Conservation (phyloP, 2,797 vertebrate genomes). For the Myoxocephalus aenaeus region DNA sequence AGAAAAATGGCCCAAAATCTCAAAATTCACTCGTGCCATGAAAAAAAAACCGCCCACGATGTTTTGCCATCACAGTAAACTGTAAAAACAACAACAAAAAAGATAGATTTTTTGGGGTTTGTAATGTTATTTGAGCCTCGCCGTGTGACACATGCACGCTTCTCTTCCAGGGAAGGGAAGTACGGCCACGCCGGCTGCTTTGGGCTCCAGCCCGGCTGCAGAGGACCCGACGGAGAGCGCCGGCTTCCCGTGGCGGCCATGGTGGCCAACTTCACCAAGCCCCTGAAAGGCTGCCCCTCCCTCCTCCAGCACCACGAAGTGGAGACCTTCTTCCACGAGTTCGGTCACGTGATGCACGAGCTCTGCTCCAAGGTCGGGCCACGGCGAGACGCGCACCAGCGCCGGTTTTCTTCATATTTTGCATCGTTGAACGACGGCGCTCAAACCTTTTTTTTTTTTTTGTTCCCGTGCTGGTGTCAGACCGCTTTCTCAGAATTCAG, state of each 20-base stretch:
- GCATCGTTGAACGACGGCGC: not conserved
- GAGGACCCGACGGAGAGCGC: conserved; percentile 87
- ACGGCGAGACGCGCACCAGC: too few species aligned
- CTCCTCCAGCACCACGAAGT: conserved; percentile 94
- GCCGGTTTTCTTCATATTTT: not conserved
- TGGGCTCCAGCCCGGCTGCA: conserved; percentile 91
- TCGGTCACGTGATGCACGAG: conserved; percentile 97
- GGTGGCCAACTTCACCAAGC: conserved; percentile 92
- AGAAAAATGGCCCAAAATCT: too few species aligned
- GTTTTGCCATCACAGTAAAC: too few species aligned
- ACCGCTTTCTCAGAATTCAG: conserved; percentile 93
- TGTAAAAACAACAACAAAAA: too few species aligned
- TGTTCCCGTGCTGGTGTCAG: conserved; percentile 66
- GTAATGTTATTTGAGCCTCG: not conserved
- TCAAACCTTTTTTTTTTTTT: not conserved
- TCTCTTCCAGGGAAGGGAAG: conserved; percentile 89
- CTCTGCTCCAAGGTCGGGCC: conserved; percentile 92
- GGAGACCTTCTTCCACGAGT: conserved; percentile 97
- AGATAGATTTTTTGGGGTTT: too few species aligned
- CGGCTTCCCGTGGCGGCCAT: conserved; percentile 92
- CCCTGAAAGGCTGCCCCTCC: conserved; percentile 82
- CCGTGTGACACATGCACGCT: conserved; percentile 3
- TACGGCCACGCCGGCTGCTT: conserved; percentile 97
- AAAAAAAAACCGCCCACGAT: too few species aligned
- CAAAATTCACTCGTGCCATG: too few species aligned